Base-by-base conservation (phyloP, 2,113 vertebrate genomes). In the Physeter macrocephalus region DNA sequence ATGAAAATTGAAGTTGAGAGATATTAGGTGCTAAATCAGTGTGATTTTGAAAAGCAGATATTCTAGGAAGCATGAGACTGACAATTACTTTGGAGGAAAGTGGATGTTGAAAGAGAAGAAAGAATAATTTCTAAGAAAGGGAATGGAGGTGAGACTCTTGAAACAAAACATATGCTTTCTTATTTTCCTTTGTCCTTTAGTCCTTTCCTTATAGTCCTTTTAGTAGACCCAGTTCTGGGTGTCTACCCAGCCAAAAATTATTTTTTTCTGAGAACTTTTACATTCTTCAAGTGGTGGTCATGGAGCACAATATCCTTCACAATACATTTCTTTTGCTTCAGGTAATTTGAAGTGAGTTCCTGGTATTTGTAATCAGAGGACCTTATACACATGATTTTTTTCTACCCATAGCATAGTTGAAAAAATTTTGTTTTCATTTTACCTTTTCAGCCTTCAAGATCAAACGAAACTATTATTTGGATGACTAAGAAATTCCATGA, bases 61-160 rank as follows among this genome's bases (percentile, higher is more conserved):
- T 93, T 85, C 77, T 59, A 81, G 82, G 66, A 93, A 88, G 34
- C 11, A 7, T 72, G 59, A 69, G 52, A 49, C 29, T 77, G 39
- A 95, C 3, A 86, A 34, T 81, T 80, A 52, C n/a, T 88, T 85
- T 88, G 59, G 34, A 81, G n/a, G 12, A 90, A 82, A 85, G 39
- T 25, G 10, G 46, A 67, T 75, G 3, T 46, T 85, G 20, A 86
- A 84, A 80, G 46, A 59, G 8, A 82, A 29, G 46, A 57, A 21
- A 88, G 85, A 62, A 11, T 25, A 80, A n/a, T 75, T 93, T 95
- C 71, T 7, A 77, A 88, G 75, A 96, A 93, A 66, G n/a, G 15
- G 17, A 84, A 49, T 74, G 21, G 25, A 86, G 2, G 11, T 62
- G 31, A 90, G 39, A 74, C 21, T 93, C 62, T 59, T 67, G 25